Evolutionary conservation across 30 jellyfish, hydroid and myxozoan species (phyloP).

Genomic region (Cassiopea xamachana): DNA sequence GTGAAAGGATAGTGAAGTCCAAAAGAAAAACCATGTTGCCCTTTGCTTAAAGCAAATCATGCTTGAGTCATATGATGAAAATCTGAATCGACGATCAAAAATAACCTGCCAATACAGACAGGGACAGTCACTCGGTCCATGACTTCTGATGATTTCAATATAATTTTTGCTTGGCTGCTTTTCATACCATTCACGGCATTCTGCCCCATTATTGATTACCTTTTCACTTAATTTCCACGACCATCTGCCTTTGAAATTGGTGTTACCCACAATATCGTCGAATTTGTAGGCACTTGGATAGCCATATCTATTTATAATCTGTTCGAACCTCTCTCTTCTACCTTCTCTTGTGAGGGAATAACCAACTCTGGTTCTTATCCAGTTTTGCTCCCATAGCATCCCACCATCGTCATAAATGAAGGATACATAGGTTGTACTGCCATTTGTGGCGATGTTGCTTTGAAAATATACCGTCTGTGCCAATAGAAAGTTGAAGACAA

Average conservation of each 20-base stretch:
- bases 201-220: constrained; percentile 20
- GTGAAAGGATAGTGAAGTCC: constrained; percentile 9
- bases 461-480: constrained; percentile 46
- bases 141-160: constrained; percentile 4
- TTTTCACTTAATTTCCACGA: constrained; percentile 34
- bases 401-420: constrained; percentile 54
- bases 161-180: neutral
- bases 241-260: constrained; percentile 55
- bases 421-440: constrained; percentile 30
- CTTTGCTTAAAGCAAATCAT: constrained; percentile 22
- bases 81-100: too few relatives aligned
- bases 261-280: constrained; percentile 52
- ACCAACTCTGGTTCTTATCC: constrained; percentile 40
- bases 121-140: neutral
- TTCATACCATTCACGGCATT: constrained; percentile 53
- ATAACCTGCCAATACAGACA: too few relatives aligned
- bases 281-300: constrained; percentile 43
- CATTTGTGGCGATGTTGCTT: constrained; percentile 52
- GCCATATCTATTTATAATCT: constrained; percentile 1
- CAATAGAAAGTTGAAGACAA: neutral
- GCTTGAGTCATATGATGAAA: neutral
- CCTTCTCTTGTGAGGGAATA: neutral
- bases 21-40: constrained; percentile 34
- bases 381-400: constrained; percentile 60
- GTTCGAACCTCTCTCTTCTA: neutral